Percentiles rank a stretch among this genome's conserved stretches.
Evolutionary conservation across 2,888 invertebrate genomes (phyloP).

Genomic region (Homarus gammarus): DNA sequence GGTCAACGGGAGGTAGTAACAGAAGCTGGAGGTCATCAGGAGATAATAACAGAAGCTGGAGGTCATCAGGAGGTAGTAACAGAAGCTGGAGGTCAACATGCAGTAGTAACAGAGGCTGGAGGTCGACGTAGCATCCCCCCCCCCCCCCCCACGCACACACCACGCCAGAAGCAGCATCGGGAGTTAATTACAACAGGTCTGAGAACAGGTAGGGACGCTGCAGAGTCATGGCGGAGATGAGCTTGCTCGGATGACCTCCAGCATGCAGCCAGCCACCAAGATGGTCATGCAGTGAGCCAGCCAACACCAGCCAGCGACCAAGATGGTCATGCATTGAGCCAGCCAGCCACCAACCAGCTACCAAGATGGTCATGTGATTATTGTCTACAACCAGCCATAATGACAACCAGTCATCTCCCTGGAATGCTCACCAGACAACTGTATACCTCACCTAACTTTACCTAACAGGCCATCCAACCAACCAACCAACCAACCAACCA

Average conservation of each 20-base stretch:
- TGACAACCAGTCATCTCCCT: neutral
- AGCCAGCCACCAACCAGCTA: too few species aligned
- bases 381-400: neutral
- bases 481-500: neutral
- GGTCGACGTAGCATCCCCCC: too few species aligned
- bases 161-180: neutral
- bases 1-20: too few species aligned
- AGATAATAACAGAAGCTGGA: too few species aligned
- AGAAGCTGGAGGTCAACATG: too few species aligned
- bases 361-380: neutral
- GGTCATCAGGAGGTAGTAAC: neutral
- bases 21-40: too few species aligned
- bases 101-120: too few species aligned
- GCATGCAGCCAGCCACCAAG: neutral
- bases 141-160: too few species aligned
- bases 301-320: neutral
- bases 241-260: neutral
- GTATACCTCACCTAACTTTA: too few species aligned
- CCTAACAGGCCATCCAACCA: neutral
- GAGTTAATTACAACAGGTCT: too few species aligned
- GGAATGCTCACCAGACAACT: too few species aligned
- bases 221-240: conserved; percentile 32
- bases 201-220: neutral
- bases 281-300: neutral
- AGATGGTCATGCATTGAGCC: neutral